phyloP scores from a whole-genome alignment of 2,888 invertebrate genomes.

The Dinocampus coccinellae region DNA sequence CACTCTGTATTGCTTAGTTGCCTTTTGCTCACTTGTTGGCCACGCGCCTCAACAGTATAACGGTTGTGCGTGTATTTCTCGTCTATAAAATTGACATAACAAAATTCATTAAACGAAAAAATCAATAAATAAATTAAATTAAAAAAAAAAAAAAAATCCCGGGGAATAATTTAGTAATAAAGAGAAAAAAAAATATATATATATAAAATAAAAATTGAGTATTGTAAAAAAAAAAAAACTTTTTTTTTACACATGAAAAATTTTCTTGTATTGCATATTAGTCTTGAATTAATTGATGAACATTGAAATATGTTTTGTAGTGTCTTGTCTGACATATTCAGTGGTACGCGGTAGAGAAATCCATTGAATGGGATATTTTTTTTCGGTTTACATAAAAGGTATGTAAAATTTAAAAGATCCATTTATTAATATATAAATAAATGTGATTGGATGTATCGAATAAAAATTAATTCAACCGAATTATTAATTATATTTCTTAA shows the following conservation, averaged over 20 bases:
- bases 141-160: neutral
- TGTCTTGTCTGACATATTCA: slow-evolving; percentile 5
- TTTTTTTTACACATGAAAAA: slow-evolving; percentile 2
- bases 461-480: neutral
- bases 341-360: slow-evolving; percentile 12
- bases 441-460: neutral
- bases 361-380: slow-evolving; percentile 46
- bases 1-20: neutral
- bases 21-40: neutral
- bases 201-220: neutral
- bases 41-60: slow-evolving; percentile 1
- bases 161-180: neutral
- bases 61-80: neutral
- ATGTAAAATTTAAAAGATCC: slow-evolving; percentile 35
- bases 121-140: neutral
- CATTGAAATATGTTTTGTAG: neutral
- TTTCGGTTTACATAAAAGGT: slow-evolving; percentile 46
- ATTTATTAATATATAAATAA: neutral
- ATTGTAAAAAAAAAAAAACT: neutral
- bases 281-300: neutral
- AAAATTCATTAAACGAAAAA: neutral
- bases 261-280: neutral
- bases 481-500: neutral
- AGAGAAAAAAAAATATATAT: neutral
- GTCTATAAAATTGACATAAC: neutral